Evolutionary conservation across 2,113 vertebrate genomes (phyloP).

Genomic region (Porphyrio hochstetteri): DNA sequence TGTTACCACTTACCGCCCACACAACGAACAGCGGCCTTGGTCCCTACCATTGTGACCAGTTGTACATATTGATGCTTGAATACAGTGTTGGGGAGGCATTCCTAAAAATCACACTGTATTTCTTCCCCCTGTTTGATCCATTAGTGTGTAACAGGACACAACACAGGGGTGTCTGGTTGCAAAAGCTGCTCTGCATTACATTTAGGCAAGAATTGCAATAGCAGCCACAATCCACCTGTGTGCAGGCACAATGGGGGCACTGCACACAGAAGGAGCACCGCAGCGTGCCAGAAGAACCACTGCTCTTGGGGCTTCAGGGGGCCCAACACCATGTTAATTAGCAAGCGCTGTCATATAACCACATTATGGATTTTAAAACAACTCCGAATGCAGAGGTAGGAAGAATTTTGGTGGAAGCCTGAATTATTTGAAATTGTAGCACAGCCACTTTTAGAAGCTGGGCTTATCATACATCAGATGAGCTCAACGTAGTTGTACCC

Average conservation of each 20-base stretch:
- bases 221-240: fast-evolving
- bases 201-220: background rate
- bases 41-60: background rate
- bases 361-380: background rate
- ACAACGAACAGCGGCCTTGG: background rate
- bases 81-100: background rate
- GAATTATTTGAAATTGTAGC: background rate
- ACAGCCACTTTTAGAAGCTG: background rate
- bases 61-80: background rate
- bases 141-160: background rate
- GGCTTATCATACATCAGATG: background rate
- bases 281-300: background rate
- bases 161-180: background rate
- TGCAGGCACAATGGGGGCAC: background rate
- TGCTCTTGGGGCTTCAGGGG: background rate
- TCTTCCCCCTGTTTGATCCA: background rate
- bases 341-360: background rate
- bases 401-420: background rate
- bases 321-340: background rate
- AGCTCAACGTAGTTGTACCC: constrained; percentile 12
- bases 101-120: background rate
- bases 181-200: background rate
- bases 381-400: background rate
- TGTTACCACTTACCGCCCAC: background rate
- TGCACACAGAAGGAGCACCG: background rate